A percentile compares a stretch with the other conserved stretches of the same genome.
phyloP scores from a whole-genome alignment of 1,140 invertebrate species.

The Ptiloglossa arizonensis region DNA sequence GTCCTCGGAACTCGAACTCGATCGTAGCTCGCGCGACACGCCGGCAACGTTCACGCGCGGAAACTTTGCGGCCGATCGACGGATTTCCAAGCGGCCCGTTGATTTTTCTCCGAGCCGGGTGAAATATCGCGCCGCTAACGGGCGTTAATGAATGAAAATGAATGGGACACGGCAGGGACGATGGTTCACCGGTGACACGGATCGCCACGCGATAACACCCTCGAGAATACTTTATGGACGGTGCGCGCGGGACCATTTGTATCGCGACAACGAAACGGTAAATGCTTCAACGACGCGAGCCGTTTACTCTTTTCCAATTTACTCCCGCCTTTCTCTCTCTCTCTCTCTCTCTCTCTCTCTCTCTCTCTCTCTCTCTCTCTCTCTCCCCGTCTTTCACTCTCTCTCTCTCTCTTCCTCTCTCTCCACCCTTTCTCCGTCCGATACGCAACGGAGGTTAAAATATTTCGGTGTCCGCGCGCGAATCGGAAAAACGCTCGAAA shows the following conservation, averaged over 20 bases:
- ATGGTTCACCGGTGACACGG: constrained; percentile 57
- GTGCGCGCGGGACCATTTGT: constrained; percentile 39
- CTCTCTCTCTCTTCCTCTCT: too few species aligned
- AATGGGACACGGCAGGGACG: constrained; percentile 39
- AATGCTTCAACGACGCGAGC: constrained; percentile 48
- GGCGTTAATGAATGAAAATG: constrained; percentile 63
- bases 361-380: too few species aligned
- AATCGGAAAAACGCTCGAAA: too few species aligned
- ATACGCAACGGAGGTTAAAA: too few species aligned
- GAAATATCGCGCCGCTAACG: constrained; percentile 53
- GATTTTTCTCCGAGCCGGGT: constrained; percentile 24
- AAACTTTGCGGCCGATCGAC: constrained; percentile 18
- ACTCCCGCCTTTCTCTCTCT: too few species aligned
- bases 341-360: too few species aligned
- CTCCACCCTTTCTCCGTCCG: too few species aligned
- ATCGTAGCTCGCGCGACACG: neutral
- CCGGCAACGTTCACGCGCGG: neutral
- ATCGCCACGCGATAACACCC: constrained; percentile 52
- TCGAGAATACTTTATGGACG: constrained; percentile 52
- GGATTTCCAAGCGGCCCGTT: constrained; percentile 10
- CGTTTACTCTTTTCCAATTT: constrained; percentile 35
- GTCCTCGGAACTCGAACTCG: too few species aligned
- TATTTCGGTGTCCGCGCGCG: too few species aligned
- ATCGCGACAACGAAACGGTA: constrained; percentile 52
- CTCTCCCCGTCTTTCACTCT: too few species aligned